Evolutionary conservation across 1,140 invertebrate species (phyloP).

Genomic region (Whitmania pigra): DNA sequence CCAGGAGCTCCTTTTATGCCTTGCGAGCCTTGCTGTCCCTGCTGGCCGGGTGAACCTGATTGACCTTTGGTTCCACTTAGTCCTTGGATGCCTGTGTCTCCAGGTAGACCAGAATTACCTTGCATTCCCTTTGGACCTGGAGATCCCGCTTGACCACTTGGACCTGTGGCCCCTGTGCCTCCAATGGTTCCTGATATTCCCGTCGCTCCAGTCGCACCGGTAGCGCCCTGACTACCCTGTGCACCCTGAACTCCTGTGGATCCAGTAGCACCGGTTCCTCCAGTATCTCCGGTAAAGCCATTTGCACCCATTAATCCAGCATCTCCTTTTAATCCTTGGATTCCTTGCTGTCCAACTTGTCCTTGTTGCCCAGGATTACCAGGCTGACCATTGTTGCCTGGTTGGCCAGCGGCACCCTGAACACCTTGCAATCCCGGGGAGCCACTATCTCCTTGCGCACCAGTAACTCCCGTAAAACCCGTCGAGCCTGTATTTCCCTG

Average conservation of each 20-base stretch:
- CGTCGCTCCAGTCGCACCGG: conserved; percentile 12
- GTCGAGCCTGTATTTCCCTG: not conserved
- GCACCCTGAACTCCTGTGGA: not conserved
- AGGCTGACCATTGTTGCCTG: conserved; percentile 13
- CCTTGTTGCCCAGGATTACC: conserved; percentile 6
- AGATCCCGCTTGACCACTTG: not conserved
- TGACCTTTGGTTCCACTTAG: conserved; percentile 6
- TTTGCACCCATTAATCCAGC: not conserved
- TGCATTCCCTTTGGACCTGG: not conserved
- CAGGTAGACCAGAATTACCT: not conserved
- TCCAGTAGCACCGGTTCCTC: not conserved
- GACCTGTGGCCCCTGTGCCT: conserved; percentile 5
- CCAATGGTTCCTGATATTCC: conserved; percentile 10
- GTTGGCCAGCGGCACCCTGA: not conserved
- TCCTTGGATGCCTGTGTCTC: conserved; percentile 11
- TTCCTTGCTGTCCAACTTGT: not conserved
- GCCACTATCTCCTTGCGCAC: conserved; percentile 14
- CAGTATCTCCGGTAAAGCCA: not conserved
- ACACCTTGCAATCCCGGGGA: not conserved
- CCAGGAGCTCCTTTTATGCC: conserved; percentile 17
- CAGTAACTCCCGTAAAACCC: not conserved
- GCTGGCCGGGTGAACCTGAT: not conserved
- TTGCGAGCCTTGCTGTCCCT: not conserved
- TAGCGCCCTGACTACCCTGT: not conserved
- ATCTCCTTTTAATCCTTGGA: conserved; percentile 12